A percentile compares a stretch with the other conserved stretches of the same genome.
Conservation (phyloP, 2,797 vertebrate species). For the Neosilurus hyrtlii region DNA sequence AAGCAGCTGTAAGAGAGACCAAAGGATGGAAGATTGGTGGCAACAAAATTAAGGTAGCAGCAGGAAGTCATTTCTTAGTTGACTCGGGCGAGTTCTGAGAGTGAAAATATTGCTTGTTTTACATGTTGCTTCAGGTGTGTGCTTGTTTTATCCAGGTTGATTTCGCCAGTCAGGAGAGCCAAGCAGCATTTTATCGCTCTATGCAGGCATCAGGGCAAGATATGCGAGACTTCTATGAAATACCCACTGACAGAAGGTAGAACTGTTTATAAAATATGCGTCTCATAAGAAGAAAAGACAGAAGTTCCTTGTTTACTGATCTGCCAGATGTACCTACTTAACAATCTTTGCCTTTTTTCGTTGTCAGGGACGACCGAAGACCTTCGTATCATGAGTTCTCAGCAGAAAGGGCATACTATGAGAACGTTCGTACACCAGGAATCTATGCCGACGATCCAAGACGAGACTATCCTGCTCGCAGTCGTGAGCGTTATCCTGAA, state of each 20-base stretch:
- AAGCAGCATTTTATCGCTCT: constrained; percentile 95
- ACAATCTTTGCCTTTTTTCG: neutral
- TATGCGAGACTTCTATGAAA: constrained; percentile 96
- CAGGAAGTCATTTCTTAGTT: neutral
- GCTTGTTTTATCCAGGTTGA: constrained; percentile 82
- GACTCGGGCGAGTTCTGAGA: neutral
- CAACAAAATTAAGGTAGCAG: constrained; percentile 94
- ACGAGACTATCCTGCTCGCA: constrained; percentile 88
- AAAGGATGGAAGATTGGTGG: constrained; percentile 99
- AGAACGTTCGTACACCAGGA: constrained; percentile 86
- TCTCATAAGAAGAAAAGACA: neutral
- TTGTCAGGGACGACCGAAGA: constrained; percentile 88
- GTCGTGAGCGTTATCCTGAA: constrained; percentile 91
- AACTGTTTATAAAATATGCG: neutral
- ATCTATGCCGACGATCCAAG: constrained; percentile 91
- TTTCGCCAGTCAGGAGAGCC: constrained; percentile 98
- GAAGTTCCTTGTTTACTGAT: neutral
- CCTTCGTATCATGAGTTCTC: constrained; percentile 91
- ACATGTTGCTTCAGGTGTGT: neutral
- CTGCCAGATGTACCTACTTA: neutral
- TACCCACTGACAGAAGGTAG: constrained; percentile 89
- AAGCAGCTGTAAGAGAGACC: constrained; percentile 97
- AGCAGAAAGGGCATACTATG: constrained; percentile 91
- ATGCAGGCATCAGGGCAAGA: constrained; percentile 99
- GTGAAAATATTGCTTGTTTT: neutral